Evolutionary conservation across 2,888 invertebrate genomes (phyloP), one percentile per base, ranked within the genome.

Genomic region (Mactromeris polynyma): DNA sequence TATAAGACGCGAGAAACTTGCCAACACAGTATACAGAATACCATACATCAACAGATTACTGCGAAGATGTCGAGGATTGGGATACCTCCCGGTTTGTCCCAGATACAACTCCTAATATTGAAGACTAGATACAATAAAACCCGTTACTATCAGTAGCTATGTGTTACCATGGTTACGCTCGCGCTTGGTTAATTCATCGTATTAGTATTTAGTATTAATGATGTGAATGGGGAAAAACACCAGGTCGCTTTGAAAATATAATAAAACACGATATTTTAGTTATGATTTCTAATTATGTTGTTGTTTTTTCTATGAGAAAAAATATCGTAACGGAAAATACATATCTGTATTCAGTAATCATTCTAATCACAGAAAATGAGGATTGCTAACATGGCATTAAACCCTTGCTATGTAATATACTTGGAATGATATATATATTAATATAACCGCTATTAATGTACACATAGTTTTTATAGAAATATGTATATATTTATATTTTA

Each of bases 81-180:
- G 89, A 40, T 92, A 84, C 81, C 36, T 92, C 7, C 92, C 92
- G 14, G 58, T 92, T 4, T 90, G 90, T 83, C 92, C 90, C 11
- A 78, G 85, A 31, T 90, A 89, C 78, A 73, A 86, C n/a, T 54
- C 83, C 91, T 0, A 80, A 69, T 21, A 77, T 86, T 36, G 86
- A 86, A 40, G 81, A 86, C 33, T 86, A 64, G 40, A 7, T 33
- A 33, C 7, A 31, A 26, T 4, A 26, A 26, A 6, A 9, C 58
- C 58, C 11, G 17, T 46, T 46, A 46, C 46, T 17, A 46, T 46
- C 46, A 17, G 17, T 46, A 17, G 2, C 42, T 7, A 42, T 42
- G 4, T 7, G 7, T 11, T 7, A 42, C 42, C 42, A 42, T 42
- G 42, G 4, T 17, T 17, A 46, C 17, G 46, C 17, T 46, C 46